A percentile compares a stretch with the other conserved stretches of the same genome.
These are phyloP conservation scores for Aphidoletes aphidimyza DNA, from an alignment of 2,888 invertebrate species.

Conservation along the genomic window DNA sequence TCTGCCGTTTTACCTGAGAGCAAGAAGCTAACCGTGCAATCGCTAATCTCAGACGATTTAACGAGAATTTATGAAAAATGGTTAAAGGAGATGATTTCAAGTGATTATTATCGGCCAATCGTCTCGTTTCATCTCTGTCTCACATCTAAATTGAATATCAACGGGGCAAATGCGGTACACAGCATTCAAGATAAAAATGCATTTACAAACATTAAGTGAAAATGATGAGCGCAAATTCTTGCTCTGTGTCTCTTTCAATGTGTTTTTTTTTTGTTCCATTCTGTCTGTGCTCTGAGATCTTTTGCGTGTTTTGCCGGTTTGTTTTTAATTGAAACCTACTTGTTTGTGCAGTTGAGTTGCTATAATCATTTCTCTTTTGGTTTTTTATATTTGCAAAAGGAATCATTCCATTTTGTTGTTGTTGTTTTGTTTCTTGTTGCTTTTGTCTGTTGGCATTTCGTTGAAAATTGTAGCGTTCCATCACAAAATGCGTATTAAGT, in stretches of 20 bases:
- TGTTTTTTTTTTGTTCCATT: too few species aligned
- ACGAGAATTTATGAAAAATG: constrained; percentile 5
- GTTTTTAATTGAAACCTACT: constrained; percentile 31
- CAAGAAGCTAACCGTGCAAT: not conserved
- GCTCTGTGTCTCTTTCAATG: too few species aligned
- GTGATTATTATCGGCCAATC: not conserved
- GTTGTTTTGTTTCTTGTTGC: not conserved
- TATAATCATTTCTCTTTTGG: not conserved
- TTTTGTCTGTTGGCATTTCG: not conserved
- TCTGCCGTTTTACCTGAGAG: too few species aligned
- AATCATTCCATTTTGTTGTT: not conserved
- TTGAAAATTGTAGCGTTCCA: not conserved
- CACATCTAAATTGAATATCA: not conserved
- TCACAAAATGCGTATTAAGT: constrained; percentile 5
- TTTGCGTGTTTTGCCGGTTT: not conserved
- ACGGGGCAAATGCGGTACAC: not conserved
- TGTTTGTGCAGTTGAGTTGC: not conserved
- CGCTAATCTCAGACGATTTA: not conserved
- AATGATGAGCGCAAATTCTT: not conserved
- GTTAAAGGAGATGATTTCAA: not conserved
- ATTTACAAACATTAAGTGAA: too few species aligned
- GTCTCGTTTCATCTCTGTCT: not conserved
- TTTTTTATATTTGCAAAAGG: too few species aligned
- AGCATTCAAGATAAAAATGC: not conserved
- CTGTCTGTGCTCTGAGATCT: not conserved